Conservation (phyloP, 2,113 vertebrate species). For the Nothocercus nigrocapillus region DNA sequence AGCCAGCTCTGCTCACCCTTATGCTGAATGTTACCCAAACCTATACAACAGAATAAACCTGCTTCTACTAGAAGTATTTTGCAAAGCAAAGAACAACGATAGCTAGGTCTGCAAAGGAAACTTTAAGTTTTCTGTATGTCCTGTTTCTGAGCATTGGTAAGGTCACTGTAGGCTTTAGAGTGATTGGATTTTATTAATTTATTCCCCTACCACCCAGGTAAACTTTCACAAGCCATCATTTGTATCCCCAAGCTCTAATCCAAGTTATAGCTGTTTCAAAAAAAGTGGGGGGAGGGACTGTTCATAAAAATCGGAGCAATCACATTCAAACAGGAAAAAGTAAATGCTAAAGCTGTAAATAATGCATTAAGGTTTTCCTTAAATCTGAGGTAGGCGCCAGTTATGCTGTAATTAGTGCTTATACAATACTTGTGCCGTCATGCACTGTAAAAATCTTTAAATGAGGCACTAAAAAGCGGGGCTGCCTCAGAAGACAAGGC, state of each 20-base stretch:
- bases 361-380: not conserved
- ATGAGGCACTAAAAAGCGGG: not conserved
- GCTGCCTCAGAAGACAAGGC: not conserved
- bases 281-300: accelerated
- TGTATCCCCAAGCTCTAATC: not conserved
- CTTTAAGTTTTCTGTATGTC: not conserved
- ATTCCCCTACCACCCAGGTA: not conserved
- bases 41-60: not conserved
- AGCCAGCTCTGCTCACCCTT: not conserved
- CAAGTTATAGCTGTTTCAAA: not conserved
- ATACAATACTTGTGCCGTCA: not conserved
- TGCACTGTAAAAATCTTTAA: not conserved
- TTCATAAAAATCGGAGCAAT: not conserved
- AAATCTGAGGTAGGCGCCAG: not conserved
- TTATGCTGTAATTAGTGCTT: not conserved
- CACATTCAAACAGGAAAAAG: not conserved
- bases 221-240: not conserved
- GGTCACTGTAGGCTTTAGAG: not conserved
- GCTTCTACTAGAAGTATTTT: not conserved
- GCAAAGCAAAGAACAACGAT: too few species aligned
- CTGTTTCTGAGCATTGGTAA: not conserved
- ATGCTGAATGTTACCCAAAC: not conserved
- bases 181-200: not conserved
- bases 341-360: not conserved
- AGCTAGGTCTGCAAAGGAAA: not conserved